Base-by-base conservation (phyloP, 2,113 vertebrate species). In the Pseudopipra pipra region DNA sequence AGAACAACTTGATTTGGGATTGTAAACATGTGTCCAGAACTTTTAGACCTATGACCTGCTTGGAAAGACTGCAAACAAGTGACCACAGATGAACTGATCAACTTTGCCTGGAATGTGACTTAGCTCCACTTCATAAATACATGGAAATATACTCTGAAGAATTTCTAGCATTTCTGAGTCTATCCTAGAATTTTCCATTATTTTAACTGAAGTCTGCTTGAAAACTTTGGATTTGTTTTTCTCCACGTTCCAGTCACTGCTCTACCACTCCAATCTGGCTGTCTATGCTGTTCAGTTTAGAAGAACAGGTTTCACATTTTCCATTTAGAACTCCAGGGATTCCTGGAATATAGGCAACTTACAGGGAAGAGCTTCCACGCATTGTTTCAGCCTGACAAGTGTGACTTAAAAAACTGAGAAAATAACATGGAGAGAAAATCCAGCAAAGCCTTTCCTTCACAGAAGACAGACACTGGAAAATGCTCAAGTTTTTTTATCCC, bases 281-380 rank as follows among this genome's bases (percentile, higher is more conserved):
- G 28, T 76, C 44, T 54, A 49, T 44, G n/a, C 49, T 82, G 71
- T 23, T 85, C 70, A 11, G 44, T 61, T 91, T 41, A 82, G 49
- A 89, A 84, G 68, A 95, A 82, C 27, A 78, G 78, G 54, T 75
- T 94, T 94, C 94, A 93, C 23, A 91, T 93, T 93, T 96, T 96
- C 95, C 88, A 66, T 44, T 76, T 65, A 76, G 63, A 85, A 93
- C 37, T 96, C 90, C 85, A 94, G 37, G 76, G 82, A 93, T 93
- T 95, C 96, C 92, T 88, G 85, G 92, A 96, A 92, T 77, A 80
- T 1, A 70, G n/a, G 58, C 28, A 0, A 91, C 58, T 83, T 95
- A 85, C 7, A 5, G 35, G 23, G 2, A 95, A 94, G 90, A 87
- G 59, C 78, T 88, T 90, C 82, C 71, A 93, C 35, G 17, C 28